Conservation (phyloP, 2,888 invertebrate species). For the Ceramica pisi region DNA sequence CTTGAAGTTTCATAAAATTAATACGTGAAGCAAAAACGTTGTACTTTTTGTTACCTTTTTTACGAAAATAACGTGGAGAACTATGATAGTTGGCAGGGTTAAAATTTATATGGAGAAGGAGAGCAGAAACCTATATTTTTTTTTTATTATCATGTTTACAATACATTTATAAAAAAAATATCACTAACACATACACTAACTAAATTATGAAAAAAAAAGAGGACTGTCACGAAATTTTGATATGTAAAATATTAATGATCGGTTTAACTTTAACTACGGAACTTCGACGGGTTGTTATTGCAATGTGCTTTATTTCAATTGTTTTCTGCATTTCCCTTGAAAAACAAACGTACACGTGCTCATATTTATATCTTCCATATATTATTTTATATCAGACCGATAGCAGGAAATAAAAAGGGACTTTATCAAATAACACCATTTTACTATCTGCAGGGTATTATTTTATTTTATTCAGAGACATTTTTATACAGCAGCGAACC, state of each 20-base stretch:
- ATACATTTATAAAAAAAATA: too few species aligned
- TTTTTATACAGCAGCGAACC: conserved; percentile 24
- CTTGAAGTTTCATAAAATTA: too few species aligned
- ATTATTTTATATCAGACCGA: conserved; percentile 50
- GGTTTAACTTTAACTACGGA: neutral
- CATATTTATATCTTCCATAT: conserved; percentile 6
- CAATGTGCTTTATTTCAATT: neutral
- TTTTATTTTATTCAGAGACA: conserved; percentile 26
- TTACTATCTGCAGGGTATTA: conserved; percentile 8
- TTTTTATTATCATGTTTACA: too few species aligned
- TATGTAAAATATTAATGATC: neutral
- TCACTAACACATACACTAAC: too few species aligned
- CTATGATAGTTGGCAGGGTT: too few species aligned
- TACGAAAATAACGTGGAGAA: too few species aligned
- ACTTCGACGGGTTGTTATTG: neutral
- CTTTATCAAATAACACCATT: conserved; percentile 41
- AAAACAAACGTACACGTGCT: neutral
- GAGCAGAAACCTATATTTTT: too few species aligned
- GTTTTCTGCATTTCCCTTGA: neutral
- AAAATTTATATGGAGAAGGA: too few species aligned
- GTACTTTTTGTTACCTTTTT: too few species aligned
- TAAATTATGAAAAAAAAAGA: too few species aligned
- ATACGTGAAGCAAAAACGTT: too few species aligned
- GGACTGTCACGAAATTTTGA: too few species aligned
- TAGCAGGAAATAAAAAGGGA: conserved; percentile 14